Base-by-base conservation (phyloP, 2,797 vertebrate species). In the Alcedo quadribrachys region DNA sequence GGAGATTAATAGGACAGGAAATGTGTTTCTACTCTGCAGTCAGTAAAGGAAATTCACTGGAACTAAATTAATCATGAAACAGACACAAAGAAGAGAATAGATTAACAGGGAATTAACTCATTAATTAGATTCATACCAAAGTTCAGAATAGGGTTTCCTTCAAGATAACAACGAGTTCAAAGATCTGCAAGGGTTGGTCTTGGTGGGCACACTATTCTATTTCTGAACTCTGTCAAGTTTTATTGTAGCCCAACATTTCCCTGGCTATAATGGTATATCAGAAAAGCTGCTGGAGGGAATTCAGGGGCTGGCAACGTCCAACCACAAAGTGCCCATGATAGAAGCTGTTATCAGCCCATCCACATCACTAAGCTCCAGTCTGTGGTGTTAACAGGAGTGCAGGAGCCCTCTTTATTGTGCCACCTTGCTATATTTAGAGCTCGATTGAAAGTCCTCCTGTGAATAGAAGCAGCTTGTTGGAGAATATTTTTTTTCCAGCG, bases 31-130 rank as follows among this genome's bases (percentile, higher is more conserved):
- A 27, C 60, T 85, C 71, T 57, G 30, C 35, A 87, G 37, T 78
- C 68, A 87, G 70, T 68, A 81, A 92, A 94, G 86, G 83, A 96
- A 97, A 94, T 89, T 81, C 78, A 79, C 58, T 91, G 83, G 86
- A 95, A 94, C 89, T 81, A 94, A 96, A 95, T 97, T 96, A 96
- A 94, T 97, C 87, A 83, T 53, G 62, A 86, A 90, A 87, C 11
- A 85, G 63, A 70, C 88, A 67, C 20, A 77, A 95, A 91, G 89
- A 88, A 80, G 50, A 84, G 81, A 92, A 68, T 20, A 74, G 76
- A 94, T 94, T 92, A 94, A 21, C 57, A 58, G 68, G 16, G 74
- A 88, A 92, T 92, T 94, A 85, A 86, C 80, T 95, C 42, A 82
- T 92, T 92, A 96, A 93, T 95, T 93, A 94, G 76, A 65, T 68